Conservation (phyloP, 1,140 invertebrate genomes). For the Lasaia peninsularis region DNA sequence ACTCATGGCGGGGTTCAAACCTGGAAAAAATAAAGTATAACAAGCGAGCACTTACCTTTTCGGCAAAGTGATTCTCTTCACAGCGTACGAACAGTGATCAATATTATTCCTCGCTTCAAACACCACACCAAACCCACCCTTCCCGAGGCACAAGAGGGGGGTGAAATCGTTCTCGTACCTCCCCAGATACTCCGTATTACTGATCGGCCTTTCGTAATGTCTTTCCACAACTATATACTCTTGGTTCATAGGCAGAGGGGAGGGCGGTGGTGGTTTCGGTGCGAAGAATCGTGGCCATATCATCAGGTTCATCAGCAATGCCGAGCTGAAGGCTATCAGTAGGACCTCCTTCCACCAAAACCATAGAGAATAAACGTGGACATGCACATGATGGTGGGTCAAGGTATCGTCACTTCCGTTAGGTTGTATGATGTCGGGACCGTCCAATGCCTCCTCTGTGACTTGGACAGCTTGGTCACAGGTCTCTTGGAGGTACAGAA, state of each 20-base stretch:
- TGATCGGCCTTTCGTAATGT: constrained; percentile 56
- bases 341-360: constrained; percentile 83
- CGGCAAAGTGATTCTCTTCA: constrained; percentile 94
- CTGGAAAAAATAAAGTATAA: too few relatives aligned
- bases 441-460: constrained; percentile 33
- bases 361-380: constrained; percentile 83
- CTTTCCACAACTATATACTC: constrained; percentile 58
- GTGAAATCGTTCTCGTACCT: constrained; percentile 94
- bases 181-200: constrained; percentile 76
- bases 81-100: constrained; percentile 95
- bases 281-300: constrained; percentile 64
- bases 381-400: constrained; percentile 61
- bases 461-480: constrained; percentile 60
- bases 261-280: constrained; percentile 31
- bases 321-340: constrained; percentile 57
- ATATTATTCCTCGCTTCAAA: constrained; percentile 97
- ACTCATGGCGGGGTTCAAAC: too few relatives aligned
- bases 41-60: constrained; percentile 81
- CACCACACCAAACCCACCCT: constrained; percentile 98
- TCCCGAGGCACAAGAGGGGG: constrained; percentile 89
- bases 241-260: constrained; percentile 41
- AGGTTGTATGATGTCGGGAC: constrained; percentile 32
- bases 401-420: constrained; percentile 40
- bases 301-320: constrained; percentile 62
- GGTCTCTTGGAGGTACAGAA: constrained; percentile 60